Conservation (phyloP, 2,113 vertebrate species). For the Coregonus clupeaformis region DNA sequence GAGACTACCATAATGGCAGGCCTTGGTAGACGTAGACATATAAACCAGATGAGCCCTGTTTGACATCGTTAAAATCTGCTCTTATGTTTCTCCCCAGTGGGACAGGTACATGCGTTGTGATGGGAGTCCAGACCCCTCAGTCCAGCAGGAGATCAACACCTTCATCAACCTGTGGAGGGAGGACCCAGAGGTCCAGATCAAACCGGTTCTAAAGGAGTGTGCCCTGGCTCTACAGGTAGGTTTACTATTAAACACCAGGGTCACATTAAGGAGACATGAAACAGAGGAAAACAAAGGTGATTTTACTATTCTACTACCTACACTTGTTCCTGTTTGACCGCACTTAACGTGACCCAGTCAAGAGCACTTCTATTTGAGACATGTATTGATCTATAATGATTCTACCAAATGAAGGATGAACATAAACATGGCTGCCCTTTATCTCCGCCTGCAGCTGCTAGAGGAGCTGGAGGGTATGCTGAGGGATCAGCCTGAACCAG, state of each 20-base stretch:
- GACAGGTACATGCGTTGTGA: constrained; percentile 82
- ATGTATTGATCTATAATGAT: neutral
- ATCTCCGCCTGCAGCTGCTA: constrained; percentile 73
- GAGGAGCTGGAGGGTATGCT: constrained; percentile 79
- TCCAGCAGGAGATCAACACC: constrained; percentile 82
- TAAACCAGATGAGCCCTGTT: neutral
- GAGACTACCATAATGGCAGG: too few species aligned
- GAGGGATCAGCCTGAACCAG: constrained; percentile 59
- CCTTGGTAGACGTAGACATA: neutral
- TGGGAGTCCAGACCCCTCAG: constrained; percentile 83
- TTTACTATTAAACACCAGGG: constrained; percentile 50
- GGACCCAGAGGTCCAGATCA: constrained; percentile 70
- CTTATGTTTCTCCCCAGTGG: constrained; percentile 78
- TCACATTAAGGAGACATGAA: neutral
- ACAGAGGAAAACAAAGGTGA: too few species aligned
- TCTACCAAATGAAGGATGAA: neutral
- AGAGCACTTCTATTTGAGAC: too few species aligned
- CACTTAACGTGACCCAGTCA: too few species aligned
- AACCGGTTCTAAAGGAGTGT: constrained; percentile 74
- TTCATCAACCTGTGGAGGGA: constrained; percentile 87
- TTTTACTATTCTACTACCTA: too few species aligned
- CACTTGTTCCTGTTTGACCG: too few species aligned
- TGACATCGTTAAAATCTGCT: neutral
- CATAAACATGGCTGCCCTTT: neutral
- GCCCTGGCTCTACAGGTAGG: constrained; percentile 79